These are phyloP conservation scores for Rapana venosa DNA, from an alignment of 2,888 invertebrate species.

Conservation along the genomic window DNA sequence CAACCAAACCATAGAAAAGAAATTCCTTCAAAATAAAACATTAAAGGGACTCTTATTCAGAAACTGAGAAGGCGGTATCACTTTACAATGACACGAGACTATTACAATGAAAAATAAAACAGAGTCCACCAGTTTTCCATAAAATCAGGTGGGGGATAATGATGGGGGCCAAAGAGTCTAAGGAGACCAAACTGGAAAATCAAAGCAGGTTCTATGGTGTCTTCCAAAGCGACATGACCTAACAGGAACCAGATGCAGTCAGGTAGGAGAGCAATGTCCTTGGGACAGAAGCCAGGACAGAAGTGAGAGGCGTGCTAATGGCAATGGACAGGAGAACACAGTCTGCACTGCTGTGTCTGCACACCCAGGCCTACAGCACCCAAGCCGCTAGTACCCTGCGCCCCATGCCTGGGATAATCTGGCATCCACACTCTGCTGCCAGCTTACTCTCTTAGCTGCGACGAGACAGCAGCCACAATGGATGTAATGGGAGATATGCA, in stretches of 20 bases:
- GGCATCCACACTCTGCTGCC: conserved; percentile 1
- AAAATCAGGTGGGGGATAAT: too few species aligned
- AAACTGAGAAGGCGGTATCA: too few species aligned
- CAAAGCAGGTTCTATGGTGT: background rate
- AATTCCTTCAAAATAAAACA: too few species aligned
- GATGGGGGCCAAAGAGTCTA: too few species aligned
- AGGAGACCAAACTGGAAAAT: background rate
- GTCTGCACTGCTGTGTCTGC: background rate
- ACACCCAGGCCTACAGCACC: background rate
- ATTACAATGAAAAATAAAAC: too few species aligned
- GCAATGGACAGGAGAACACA: background rate
- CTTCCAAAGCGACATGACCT: background rate
- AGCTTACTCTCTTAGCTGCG: background rate
- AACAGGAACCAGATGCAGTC: background rate
- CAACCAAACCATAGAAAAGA: too few species aligned
- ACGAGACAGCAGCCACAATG: background rate
- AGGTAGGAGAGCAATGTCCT: background rate
- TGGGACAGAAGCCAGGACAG: conserved; percentile 3
- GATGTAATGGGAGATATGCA: background rate
- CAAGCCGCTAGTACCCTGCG: background rate
- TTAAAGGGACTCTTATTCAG: too few species aligned
- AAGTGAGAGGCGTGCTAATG: background rate
- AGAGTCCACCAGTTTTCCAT: too few species aligned
- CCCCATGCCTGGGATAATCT: conserved; percentile 30
- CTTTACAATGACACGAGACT: too few species aligned